phyloP scores from a whole-genome alignment of 2,888 invertebrate species.

The Aspidiotus rigidus region DNA sequence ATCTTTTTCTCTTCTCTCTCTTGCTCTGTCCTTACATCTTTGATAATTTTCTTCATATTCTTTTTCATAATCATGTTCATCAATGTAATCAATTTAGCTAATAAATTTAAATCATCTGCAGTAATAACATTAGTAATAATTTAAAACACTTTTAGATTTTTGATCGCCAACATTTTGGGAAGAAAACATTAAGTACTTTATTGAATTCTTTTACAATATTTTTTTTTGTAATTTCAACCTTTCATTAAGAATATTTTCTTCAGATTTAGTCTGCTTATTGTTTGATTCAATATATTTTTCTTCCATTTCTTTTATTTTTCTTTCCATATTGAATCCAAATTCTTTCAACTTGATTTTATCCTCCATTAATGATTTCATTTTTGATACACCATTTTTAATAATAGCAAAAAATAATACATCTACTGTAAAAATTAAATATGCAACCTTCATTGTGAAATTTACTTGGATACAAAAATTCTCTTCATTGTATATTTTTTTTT shows the following conservation, averaged over 20 bases:
- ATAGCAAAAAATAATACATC: conserved; percentile 18
- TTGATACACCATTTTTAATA: conserved; percentile 17
- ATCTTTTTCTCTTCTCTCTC: no score
- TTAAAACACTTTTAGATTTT: conserved; percentile 21
- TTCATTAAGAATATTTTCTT: no score
- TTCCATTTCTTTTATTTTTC: background rate
- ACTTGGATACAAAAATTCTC: conserved; percentile 19
- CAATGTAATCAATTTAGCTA: no score
- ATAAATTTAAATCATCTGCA: conserved; percentile 19
- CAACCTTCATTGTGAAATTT: conserved; percentile 20
- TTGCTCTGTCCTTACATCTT: no score
- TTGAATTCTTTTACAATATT: background rate
- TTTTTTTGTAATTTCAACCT: background rate
- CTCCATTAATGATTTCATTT: conserved; percentile 9
- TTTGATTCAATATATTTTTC: conserved; percentile 3
- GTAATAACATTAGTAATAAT: conserved; percentile 18
- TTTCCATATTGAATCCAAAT: conserved; percentile 16
- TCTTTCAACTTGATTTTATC: conserved; percentile 18
- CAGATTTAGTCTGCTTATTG: conserved; percentile 18
- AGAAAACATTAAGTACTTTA: background rate
- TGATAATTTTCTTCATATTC: no score
- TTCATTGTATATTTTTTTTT: conserved; percentile 20
- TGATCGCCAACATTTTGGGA: background rate
- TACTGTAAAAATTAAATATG: conserved; percentile 16
- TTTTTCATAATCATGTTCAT: no score